Conservation (phyloP, 2,797 vertebrate species). For the Cynopterus sphinx region DNA sequence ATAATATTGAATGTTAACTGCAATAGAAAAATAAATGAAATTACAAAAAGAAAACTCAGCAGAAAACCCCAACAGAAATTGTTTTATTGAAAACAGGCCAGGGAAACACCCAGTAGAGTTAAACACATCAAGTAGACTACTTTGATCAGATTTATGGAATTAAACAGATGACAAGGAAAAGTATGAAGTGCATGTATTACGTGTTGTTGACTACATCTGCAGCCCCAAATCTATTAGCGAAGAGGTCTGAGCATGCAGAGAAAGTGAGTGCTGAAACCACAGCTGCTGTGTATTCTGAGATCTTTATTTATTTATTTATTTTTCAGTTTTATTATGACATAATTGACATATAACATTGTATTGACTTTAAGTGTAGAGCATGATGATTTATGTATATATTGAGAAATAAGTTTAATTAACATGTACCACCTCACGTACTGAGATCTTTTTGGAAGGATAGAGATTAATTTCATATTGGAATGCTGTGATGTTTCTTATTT, state of each 20-base stretch:
- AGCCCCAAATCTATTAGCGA: neutral
- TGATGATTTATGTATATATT: neutral
- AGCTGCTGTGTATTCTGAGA: neutral
- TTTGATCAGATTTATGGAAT: slow-evolving; percentile 24
- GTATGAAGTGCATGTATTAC: neutral
- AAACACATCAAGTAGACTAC: neutral
- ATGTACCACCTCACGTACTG: neutral
- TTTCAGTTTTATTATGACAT: neutral
- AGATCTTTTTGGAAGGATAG: neutral
- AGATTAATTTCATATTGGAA: neutral
- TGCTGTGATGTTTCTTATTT: slow-evolving; percentile 7
- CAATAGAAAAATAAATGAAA: no score
- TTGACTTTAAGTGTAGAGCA: neutral
- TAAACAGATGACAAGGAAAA: neutral
- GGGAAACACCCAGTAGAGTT: neutral
- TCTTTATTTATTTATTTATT: neutral
- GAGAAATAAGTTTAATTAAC: neutral
- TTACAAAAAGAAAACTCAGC: neutral
- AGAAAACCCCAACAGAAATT: neutral
- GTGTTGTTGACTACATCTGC: neutral
- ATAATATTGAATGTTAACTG: no score
- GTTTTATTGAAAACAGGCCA: neutral
- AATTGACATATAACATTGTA: neutral
- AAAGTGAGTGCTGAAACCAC: neutral
- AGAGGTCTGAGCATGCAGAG: neutral